Conservation (phyloP, 2,888 invertebrate species). For the Meandrusa payeni region DNA sequence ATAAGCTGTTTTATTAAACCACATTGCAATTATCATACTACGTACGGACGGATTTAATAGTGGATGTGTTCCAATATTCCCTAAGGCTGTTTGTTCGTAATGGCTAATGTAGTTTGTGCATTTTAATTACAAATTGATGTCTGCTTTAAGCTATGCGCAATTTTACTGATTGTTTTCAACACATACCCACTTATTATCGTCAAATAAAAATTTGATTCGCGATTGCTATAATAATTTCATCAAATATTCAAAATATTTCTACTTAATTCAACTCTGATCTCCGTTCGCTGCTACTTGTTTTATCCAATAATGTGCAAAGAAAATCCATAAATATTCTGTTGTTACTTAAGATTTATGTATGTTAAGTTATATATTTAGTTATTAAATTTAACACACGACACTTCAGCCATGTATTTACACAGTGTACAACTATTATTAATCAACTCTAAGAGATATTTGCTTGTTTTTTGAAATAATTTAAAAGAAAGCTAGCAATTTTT, state of each 20-base stretch:
- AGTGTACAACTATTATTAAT: too few species aligned
- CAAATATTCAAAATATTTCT: not conserved
- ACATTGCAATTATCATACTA: constrained; percentile 9
- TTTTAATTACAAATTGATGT: constrained; percentile 25
- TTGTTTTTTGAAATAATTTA: too few species aligned
- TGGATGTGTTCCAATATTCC: constrained; percentile 13
- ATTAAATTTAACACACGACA: too few species aligned
- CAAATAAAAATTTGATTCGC: constrained; percentile 9
- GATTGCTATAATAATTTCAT: constrained; percentile 3
- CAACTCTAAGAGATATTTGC: too few species aligned
- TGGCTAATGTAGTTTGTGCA: constrained; percentile 21
- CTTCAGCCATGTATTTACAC: too few species aligned
- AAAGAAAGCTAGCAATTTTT: too few species aligned
- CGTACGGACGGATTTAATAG: constrained; percentile 18
- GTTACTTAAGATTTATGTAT: too few species aligned
- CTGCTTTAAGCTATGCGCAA: constrained; percentile 17
- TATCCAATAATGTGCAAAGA: too few species aligned
- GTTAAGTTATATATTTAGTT: too few species aligned
- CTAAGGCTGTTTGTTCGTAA: constrained; percentile 20
- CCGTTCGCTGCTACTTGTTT: too few species aligned
- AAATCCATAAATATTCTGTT: too few species aligned
- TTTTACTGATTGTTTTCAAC: constrained; percentile 18
- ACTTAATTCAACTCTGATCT: too few species aligned
- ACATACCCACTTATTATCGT: constrained; percentile 7
- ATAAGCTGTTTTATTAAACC: constrained; percentile 19